phyloP scores from a whole-genome alignment of 2,113 vertebrate genomes.

The Ophthalmolycus amberensis region DNA sequence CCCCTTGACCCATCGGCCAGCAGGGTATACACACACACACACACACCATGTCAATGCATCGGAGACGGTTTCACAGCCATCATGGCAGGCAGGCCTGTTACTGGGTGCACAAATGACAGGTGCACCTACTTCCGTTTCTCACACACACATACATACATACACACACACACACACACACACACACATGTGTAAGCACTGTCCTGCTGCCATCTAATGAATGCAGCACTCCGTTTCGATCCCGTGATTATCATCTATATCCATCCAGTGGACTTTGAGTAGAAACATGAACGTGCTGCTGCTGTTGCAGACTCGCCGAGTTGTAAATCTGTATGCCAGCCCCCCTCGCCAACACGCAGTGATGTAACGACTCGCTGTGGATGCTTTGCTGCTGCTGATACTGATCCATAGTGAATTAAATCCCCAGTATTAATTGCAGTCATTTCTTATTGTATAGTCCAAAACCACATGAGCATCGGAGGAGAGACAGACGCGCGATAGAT shows the following conservation, averaged over 20 bases:
- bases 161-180: not conserved
- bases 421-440: not conserved
- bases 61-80: slow-evolving; percentile 1
- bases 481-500: not conserved
- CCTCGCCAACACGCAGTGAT: slow-evolving; percentile 43
- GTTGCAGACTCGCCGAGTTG: slow-evolving; percentile 20
- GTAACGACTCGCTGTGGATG: slow-evolving; percentile 42
- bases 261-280: not conserved
- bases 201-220: too few species aligned
- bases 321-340: slow-evolving; percentile 21
- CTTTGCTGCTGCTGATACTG: slow-evolving; percentile 3
- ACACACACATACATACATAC: not conserved
- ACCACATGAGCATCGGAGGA: not conserved
- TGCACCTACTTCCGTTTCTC: slow-evolving; percentile 66
- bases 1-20: slow-evolving; percentile 22
- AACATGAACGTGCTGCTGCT: not conserved
- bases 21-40: slow-evolving; percentile 8
- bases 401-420: not conserved
- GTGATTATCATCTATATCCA: not conserved
- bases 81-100: slow-evolving; percentile 42
- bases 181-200: not conserved
- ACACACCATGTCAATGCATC: not conserved
- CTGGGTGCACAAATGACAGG: slow-evolving; percentile 46
- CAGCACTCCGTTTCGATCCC: not conserved
- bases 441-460: not conserved